Evolutionary conservation across 2,888 invertebrate genomes (phyloP), one percentile per base, ranked within the genome.

Genomic region (Cerastis leucographa): DNA sequence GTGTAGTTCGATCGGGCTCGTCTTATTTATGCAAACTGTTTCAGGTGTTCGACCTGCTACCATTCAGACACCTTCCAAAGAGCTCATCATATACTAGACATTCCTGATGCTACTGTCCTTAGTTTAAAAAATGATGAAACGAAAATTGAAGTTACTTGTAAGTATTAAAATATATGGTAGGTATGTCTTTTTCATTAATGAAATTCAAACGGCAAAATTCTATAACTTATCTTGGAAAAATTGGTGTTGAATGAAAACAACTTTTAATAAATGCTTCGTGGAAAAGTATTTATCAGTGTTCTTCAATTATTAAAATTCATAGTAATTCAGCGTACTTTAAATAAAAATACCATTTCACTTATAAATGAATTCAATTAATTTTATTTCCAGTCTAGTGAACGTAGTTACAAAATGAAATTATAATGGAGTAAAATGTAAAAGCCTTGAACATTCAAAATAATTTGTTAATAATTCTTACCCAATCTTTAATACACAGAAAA

Each of bases 11-110:
- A 14, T 29, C 12, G 19, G 29, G 22, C 17, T 7, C 9, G 7
- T 29, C 29, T 61, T 76, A 70, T 67, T 35, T 76, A 65, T 64
- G 46, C 67, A 72, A 65, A 79, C 74, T 84, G 64, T 91, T 92
- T 68, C 89, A 97, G 97, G 78, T 98, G 98, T 90, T 76, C 90
- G 0, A 88, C 92, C 49, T 98, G 98, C 86, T 97, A 97, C 89
- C 97, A 97, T 87, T 88, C 92, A 0, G 93, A 93, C 46, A 97
- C 97, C 0, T 96, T 96, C 80, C 98, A 98, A 92, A 97, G 97
- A 86, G 97, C 96, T 71, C 93, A 94, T 49, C 97, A 97, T 91
- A 92, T 97, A 66, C 86, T 97, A 61, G 96, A 97, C 40, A 94
- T 97, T 66, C 97, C 97, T 0, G 94, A 97, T 76, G 93, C 97